Evolutionary conservation across 1,140 invertebrate genomes (phyloP).

Genomic region (Hycleus cichorii): DNA sequence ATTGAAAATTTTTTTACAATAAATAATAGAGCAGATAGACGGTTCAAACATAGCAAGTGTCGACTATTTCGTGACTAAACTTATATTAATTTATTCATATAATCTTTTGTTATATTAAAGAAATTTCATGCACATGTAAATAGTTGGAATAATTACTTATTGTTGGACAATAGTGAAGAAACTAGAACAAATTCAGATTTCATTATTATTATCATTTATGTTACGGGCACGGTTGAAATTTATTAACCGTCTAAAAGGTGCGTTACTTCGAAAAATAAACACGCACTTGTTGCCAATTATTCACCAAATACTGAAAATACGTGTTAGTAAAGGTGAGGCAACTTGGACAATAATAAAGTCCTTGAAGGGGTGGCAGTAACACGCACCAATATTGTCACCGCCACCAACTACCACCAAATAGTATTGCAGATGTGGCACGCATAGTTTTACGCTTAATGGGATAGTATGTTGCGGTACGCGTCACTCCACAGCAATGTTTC

Average conservation of each 20-base stretch:
- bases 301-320: too few relatives aligned
- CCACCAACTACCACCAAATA: constrained; percentile 10
- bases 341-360: constrained; percentile 16
- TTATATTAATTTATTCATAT: constrained; percentile 14
- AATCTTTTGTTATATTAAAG: constrained; percentile 11
- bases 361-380: constrained; percentile 13
- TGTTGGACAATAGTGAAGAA: constrained; percentile 13
- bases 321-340: constrained; percentile 3
- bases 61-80: constrained; percentile 12
- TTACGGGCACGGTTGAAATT: constrained; percentile 7
- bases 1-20: constrained; percentile 1
- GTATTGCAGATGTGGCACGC: constrained; percentile 30
- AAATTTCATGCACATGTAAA: constrained; percentile 14
- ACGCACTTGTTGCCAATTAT: constrained; percentile 1
- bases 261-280: constrained; percentile 5
- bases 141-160: constrained; percentile 16
- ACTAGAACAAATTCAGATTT: constrained; percentile 6
- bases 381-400: constrained; percentile 17
- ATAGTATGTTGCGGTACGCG: constrained; percentile 21
- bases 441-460: constrained; percentile 31
- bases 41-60: constrained; percentile 13
- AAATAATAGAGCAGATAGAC: constrained; percentile 12
- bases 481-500: constrained; percentile 24
- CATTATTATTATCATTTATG: constrained; percentile 1
- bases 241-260: constrained; percentile 10